These are phyloP conservation scores for Nannospalax galili DNA, from an alignment of 2,113 vertebrate genomes.

Conservation along the genomic window DNA sequence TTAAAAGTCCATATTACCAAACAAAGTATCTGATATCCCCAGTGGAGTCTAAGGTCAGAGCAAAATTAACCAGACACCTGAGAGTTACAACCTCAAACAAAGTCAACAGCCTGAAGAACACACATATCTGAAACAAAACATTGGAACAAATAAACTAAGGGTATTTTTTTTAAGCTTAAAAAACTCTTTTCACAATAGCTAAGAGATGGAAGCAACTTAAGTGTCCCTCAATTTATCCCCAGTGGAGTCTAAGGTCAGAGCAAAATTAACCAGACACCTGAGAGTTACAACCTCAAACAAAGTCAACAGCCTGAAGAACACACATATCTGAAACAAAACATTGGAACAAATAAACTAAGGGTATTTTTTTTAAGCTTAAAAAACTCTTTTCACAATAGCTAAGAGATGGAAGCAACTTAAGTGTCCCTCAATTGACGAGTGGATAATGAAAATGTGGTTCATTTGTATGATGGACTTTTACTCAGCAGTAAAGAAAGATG, in stretches of 20 bases:
- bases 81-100: slow-evolving; percentile 14
- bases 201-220: too few relatives aligned
- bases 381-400: too few relatives aligned
- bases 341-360: not conserved
- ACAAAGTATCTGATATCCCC: slow-evolving; percentile 26
- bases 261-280: slow-evolving; percentile 56
- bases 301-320: slow-evolving; percentile 41
- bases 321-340: not conserved
- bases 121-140: not conserved
- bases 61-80: slow-evolving; percentile 56
- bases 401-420: too few relatives aligned
- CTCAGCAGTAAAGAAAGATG: too few relatives aligned
- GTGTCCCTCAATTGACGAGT: too few relatives aligned
- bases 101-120: slow-evolving; percentile 41
- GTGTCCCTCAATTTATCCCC: too few relatives aligned
- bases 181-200: too few relatives aligned
- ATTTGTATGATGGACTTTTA: too few relatives aligned
- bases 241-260: not conserved
- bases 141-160: not conserved
- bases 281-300: slow-evolving; percentile 14
- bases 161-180: not conserved
- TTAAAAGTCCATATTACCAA: slow-evolving; percentile 22
- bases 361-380: not conserved
- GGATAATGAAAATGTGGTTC: too few relatives aligned
- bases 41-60: not conserved